Evolutionary conservation across 2,888 invertebrate species (phyloP).

Genomic region (Griposia aprilina): DNA sequence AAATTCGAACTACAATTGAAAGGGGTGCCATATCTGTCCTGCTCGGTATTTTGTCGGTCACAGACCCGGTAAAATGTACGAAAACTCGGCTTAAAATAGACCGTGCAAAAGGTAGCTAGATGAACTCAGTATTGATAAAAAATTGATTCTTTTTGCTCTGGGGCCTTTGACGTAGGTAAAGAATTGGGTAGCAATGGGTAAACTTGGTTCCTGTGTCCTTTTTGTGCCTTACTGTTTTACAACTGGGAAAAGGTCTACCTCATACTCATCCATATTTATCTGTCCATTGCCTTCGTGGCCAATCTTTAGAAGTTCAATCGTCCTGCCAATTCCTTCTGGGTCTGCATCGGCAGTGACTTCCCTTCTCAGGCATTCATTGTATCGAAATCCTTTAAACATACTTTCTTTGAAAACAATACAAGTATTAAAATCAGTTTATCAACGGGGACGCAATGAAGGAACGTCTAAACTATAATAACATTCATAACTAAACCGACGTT

Average conservation of each 20-base stretch:
- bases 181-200: slow-evolving; percentile 20
- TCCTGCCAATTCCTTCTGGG: not conserved
- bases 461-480: slow-evolving; percentile 16
- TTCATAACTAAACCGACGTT: slow-evolving; percentile 36
- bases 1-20: slow-evolving; percentile 38
- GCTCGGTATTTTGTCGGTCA: slow-evolving; percentile 56
- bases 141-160: slow-evolving; percentile 49
- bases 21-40: slow-evolving; percentile 39
- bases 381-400: not conserved
- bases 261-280: slow-evolving; percentile 50
- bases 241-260: slow-evolving; percentile 18
- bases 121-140: slow-evolving; percentile 61
- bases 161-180: slow-evolving; percentile 46
- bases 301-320: slow-evolving; percentile 25
- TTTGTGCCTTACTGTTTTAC: slow-evolving; percentile 11
- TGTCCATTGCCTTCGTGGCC: slow-evolving; percentile 16
- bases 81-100: slow-evolving; percentile 53
- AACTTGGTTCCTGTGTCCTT: slow-evolving; percentile 1
- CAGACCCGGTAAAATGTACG: slow-evolving; percentile 50
- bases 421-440: slow-evolving; percentile 14
- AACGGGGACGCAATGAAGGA: slow-evolving; percentile 9
- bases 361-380: not conserved
- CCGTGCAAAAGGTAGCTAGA: slow-evolving; percentile 54
- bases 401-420: not conserved
- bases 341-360: no score